Percentiles rank a stretch among this genome's conserved stretches.
These are phyloP conservation scores for Muntiacus muntjak DNA, from an alignment of 2,113 vertebrate genomes.

Conservation along the genomic window DNA sequence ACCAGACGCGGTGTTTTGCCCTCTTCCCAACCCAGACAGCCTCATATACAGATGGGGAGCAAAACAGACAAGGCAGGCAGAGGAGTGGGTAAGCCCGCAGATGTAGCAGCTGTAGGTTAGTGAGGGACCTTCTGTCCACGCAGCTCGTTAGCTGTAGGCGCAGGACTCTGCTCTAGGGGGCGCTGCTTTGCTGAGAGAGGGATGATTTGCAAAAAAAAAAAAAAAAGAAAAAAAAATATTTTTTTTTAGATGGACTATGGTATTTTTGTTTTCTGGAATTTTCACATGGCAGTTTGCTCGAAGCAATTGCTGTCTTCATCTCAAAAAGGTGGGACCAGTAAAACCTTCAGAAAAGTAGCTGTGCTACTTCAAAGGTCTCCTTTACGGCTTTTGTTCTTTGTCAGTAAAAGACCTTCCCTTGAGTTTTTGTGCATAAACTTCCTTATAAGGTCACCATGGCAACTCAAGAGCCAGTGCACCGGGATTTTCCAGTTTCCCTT, in stretches of 20 bases:
- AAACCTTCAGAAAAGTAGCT: background rate
- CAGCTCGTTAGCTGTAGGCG: background rate
- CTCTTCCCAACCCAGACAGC: background rate
- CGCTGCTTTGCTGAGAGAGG: background rate
- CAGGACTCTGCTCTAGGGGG: background rate
- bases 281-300: background rate
- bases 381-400: background rate
- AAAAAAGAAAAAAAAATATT: too few relatives aligned
- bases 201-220: background rate
- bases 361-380: background rate
- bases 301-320: background rate
- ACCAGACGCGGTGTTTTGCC: background rate
- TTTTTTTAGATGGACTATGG: background rate
- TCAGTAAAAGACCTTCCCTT: background rate
- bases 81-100: constrained; percentile 73
- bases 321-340: background rate
- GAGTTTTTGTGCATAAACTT: background rate
- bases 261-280: background rate
- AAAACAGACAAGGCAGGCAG: constrained; percentile 20
- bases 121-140: background rate
- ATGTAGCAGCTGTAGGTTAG: constrained; percentile 14
- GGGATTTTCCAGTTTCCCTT: background rate
- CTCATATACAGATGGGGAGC: background rate
- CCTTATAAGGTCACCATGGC: background rate
- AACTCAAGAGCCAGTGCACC: background rate